phyloP scores from a whole-genome alignment of 2,888 invertebrate genomes.

The Spodoptera exigua region DNA sequence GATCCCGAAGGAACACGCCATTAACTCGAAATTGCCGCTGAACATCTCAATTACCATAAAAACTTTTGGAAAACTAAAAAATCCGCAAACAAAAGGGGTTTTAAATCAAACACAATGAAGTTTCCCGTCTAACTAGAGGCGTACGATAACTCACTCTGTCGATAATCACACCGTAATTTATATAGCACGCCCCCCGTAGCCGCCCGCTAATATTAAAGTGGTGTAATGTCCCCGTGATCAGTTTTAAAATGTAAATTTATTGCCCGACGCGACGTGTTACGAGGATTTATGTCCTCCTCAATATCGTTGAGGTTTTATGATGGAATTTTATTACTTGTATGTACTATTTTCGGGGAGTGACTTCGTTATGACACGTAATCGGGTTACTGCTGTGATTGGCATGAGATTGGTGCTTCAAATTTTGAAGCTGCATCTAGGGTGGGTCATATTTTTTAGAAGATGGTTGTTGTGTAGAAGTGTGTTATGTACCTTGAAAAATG shows the following conservation, averaged over 20 bases:
- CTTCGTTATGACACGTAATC: conserved; percentile 43
- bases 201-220: conserved; percentile 59
- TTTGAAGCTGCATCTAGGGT: conserved; percentile 4
- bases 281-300: conserved; percentile 54
- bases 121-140: conserved; percentile 47
- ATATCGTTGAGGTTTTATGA: conserved; percentile 54
- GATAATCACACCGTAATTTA: conserved; percentile 63
- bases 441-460: too few species aligned
- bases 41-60: conserved; percentile 59
- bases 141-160: conserved; percentile 57
- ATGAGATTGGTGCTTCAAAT: conserved; percentile 33
- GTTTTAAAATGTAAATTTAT: conserved; percentile 64
- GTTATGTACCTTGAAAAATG: too few species aligned
- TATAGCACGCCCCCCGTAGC: conserved; percentile 37
- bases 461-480: too few species aligned
- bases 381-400: conserved; percentile 39
- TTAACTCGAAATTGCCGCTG: conserved; percentile 54
- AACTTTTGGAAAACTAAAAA: conserved; percentile 50
- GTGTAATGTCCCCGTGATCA: conserved; percentile 60
- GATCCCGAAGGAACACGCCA: conserved; percentile 50
- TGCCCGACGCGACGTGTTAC: conserved; percentile 50
- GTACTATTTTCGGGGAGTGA: conserved; percentile 46
- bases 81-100: conserved; percentile 57
- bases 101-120: conserved; percentile 62
- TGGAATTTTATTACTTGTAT: conserved; percentile 46